phyloP scores from a whole-genome alignment of 35 echinoderm and acorn worm species.

The Ptychodera flava region DNA sequence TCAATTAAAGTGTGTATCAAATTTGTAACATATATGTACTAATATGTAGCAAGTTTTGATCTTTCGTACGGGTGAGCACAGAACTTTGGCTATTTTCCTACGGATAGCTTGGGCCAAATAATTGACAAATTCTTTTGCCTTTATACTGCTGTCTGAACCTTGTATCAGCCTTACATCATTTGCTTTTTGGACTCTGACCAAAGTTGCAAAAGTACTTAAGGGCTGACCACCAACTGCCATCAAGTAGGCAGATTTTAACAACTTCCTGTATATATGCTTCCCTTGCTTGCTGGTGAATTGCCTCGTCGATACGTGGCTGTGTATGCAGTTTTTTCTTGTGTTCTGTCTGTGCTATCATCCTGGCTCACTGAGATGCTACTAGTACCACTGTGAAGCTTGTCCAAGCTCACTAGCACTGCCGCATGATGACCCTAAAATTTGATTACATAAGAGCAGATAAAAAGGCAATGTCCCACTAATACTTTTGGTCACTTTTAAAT shows the following conservation, averaged over 20 bases:
- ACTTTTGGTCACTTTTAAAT: no score
- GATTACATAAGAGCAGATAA: not conserved
- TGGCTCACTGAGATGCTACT: not conserved
- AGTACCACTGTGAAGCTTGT: not conserved
- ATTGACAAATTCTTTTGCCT: constrained; percentile 3
- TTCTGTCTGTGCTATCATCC: not conserved
- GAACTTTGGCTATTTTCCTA: constrained; percentile 4
- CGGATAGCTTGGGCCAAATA: not conserved
- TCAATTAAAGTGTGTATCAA: no score
- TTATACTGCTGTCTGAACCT: not conserved
- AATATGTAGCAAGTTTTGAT: no score
- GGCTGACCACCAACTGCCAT: constrained; percentile 8
- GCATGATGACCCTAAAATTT: not conserved
- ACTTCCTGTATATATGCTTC: constrained; percentile 6
- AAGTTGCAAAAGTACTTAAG: constrained; percentile 6
- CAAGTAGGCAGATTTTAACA: constrained; percentile 1
- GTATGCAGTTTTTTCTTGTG: not conserved
- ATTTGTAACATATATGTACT: no score
- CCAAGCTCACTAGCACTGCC: not conserved
- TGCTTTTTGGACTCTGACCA: constrained; percentile 9
- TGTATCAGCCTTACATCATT: constrained; percentile 3
- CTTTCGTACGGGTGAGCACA: no score
- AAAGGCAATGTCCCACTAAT: no score
- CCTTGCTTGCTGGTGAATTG: constrained; percentile 5
- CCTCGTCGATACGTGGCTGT: not conserved